A percentile compares a stretch with the other conserved stretches of the same genome.
Evolutionary conservation across 2,888 invertebrate species (phyloP).

Genomic region (Agonopterix heracliana): DNA sequence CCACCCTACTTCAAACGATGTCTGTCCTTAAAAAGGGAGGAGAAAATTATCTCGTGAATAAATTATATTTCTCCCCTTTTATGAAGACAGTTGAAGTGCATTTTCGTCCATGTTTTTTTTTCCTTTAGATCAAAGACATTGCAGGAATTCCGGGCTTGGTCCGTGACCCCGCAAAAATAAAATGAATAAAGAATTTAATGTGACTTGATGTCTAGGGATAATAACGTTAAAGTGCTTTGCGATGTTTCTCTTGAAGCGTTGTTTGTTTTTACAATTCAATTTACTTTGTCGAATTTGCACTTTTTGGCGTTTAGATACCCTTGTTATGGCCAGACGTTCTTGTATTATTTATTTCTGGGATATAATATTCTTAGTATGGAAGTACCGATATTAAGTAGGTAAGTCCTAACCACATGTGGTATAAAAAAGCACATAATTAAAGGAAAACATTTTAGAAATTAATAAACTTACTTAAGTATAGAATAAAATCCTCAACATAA

Average conservation of each 20-base stretch:
- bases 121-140: conserved; percentile 67
- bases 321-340: neutral
- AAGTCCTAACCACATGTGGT: too few relatives aligned
- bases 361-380: too few relatives aligned
- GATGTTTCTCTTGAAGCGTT: conserved; percentile 45
- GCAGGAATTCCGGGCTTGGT: conserved; percentile 50
- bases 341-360: too few relatives aligned
- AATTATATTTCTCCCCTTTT: conserved; percentile 73
- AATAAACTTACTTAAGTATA: too few relatives aligned
- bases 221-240: conserved; percentile 63
- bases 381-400: too few relatives aligned
- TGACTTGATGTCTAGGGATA: conserved; percentile 68
- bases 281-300: conserved; percentile 40
- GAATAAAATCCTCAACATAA: too few relatives aligned
- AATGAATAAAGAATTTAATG: conserved; percentile 71
- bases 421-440: too few relatives aligned
- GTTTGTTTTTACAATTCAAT: conserved; percentile 63
- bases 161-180: conserved; percentile 65
- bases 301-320: conserved; percentile 24
- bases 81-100: conserved; percentile 74
- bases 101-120: conserved; percentile 65
- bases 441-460: too few relatives aligned
- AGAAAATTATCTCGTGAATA: conserved; percentile 76
- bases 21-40: conserved; percentile 58
- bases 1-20: conserved; percentile 56